Conservation (phyloP, 2,797 vertebrate genomes). For the Pipistrellus pipistrellus region DNA sequence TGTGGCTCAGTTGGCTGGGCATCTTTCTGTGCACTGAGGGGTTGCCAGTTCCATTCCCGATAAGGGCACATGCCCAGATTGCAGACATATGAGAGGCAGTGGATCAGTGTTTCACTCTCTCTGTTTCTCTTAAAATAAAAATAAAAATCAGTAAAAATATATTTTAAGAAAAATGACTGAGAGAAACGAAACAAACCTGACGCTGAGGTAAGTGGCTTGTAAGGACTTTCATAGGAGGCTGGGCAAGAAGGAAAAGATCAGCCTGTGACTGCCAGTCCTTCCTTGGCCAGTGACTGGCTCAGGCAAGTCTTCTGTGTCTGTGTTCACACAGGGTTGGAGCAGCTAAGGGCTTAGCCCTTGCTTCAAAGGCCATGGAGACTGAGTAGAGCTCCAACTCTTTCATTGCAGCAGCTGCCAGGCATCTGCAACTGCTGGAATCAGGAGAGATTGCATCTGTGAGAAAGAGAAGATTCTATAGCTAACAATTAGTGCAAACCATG, state of each 20-base stretch:
- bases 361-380: background rate
- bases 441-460: background rate
- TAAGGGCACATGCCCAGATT: background rate
- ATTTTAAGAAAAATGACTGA: background rate
- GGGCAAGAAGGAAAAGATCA: background rate
- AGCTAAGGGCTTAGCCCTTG: background rate
- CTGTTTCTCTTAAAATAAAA: background rate
- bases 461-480: background rate
- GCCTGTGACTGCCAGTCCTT: background rate
- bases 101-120: background rate
- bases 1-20: background rate
- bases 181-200: background rate
- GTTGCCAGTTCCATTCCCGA: background rate
- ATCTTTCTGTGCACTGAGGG: background rate
- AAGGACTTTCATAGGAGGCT: background rate
- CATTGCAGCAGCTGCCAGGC: background rate
- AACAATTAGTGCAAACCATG: background rate
- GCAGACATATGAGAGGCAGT: background rate
- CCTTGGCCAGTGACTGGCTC: background rate
- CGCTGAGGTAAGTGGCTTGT: too few relatives aligned
- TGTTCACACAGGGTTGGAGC: rapidly evolving
- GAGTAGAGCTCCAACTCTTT: background rate
- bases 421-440: background rate
- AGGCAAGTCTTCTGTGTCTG: background rate
- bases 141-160: background rate